Evolutionary conservation across 1,140 invertebrate species (phyloP).

Genomic region (Tetraneura akinire): DNA sequence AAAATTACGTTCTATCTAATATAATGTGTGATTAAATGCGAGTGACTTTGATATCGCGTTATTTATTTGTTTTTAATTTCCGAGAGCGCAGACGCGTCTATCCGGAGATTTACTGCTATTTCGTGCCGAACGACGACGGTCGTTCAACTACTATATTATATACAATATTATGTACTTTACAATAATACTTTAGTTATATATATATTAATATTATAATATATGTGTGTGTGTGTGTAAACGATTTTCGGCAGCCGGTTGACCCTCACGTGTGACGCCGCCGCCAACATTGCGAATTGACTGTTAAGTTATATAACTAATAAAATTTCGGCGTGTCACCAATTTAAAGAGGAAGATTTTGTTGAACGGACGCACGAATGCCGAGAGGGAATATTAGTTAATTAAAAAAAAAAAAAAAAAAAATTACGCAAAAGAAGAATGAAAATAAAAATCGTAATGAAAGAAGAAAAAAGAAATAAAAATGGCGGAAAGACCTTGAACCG

Average conservation of each 20-base stretch:
- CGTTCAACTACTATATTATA: background rate
- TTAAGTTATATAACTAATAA: slow-evolving; percentile 5
- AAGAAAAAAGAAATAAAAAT: slow-evolving; percentile 34
- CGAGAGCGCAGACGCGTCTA: background rate
- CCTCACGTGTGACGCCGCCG: background rate
- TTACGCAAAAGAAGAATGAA: slow-evolving; percentile 11
- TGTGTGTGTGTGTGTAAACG: background rate
- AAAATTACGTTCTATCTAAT: too few relatives aligned
- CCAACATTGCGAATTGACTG: slow-evolving; percentile 11
- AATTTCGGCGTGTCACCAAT: slow-evolving; percentile 21
- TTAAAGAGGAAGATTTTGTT: background rate
- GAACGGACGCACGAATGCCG: background rate
- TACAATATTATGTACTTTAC: too few relatives aligned
- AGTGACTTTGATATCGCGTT: background rate
- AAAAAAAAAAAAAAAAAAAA: slow-evolving; percentile 27
- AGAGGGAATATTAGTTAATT: slow-evolving; percentile 25
- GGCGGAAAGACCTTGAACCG: slow-evolving; percentile 48
- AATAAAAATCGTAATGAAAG: slow-evolving; percentile 25
- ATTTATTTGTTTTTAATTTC: background rate
- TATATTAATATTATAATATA: too few relatives aligned
- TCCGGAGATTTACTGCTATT: background rate
- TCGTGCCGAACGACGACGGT: background rate
- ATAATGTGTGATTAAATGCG: too few relatives aligned
- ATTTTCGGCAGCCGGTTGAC: slow-evolving; percentile 15
- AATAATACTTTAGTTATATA: too few relatives aligned